These are phyloP conservation scores for Platyrinchus mystaceus DNA, from an alignment of 2,797 vertebrate species.

Conservation along the genomic window DNA sequence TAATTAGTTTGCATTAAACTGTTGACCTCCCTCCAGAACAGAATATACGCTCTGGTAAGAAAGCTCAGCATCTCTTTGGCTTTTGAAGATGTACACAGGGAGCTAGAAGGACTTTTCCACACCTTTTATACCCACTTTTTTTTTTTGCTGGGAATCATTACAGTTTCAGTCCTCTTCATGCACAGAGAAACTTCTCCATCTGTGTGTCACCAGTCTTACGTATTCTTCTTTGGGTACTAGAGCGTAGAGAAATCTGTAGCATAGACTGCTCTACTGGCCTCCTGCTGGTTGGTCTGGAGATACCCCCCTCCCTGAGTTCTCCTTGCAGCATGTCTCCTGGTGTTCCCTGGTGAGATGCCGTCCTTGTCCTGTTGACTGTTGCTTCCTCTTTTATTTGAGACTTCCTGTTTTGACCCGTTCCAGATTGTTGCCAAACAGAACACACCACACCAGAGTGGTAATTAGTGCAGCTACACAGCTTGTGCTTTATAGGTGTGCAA, in stretches of 20 bases:
- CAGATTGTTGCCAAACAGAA: not conserved
- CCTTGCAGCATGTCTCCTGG: not conserved
- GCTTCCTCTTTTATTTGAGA: not conserved
- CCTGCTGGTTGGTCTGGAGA: not conserved
- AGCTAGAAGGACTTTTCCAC: not conserved
- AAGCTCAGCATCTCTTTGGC: not conserved
- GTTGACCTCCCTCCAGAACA: not conserved
- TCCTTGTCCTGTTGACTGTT: not conserved
- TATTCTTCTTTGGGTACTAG: not conserved
- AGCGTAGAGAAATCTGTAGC: not conserved
- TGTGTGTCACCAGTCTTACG: not conserved
- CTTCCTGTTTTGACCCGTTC: not conserved
- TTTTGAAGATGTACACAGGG: not conserved
- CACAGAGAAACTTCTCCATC: not conserved
- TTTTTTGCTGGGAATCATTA: not conserved
- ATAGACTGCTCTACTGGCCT: not conserved
- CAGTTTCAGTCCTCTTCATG: not conserved
- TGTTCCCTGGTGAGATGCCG: not conserved
- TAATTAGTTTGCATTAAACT: not conserved
- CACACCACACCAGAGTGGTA: accelerated
- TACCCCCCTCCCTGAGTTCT: not conserved
- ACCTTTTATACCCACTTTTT: not conserved
- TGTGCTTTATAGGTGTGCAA: not conserved
- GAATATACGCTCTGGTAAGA: not conserved
- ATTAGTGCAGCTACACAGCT: not conserved